These are phyloP conservation scores for Monopterus albus DNA, from an alignment of 2,113 vertebrate genomes.

Conservation along the genomic window DNA sequence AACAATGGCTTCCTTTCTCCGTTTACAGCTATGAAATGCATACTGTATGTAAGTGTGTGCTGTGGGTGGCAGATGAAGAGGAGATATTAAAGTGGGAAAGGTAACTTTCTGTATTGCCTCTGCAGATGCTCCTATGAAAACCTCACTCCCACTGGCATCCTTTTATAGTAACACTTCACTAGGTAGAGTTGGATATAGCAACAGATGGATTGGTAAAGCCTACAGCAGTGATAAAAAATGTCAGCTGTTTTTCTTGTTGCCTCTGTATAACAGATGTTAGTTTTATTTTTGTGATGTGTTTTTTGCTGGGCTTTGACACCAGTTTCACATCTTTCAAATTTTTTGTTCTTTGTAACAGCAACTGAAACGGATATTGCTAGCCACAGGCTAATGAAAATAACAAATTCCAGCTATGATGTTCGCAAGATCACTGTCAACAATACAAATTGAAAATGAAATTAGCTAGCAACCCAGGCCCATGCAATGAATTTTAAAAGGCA, in stretches of 20 bases:
- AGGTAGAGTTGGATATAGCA: slow-evolving; percentile 59
- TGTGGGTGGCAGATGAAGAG: slow-evolving; percentile 57
- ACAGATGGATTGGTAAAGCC: slow-evolving; percentile 71
- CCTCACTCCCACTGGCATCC: slow-evolving; percentile 65
- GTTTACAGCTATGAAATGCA: slow-evolving; percentile 15
- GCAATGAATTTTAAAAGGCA: slow-evolving; percentile 39
- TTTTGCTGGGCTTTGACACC: slow-evolving; percentile 10
- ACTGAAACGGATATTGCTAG: slow-evolving; percentile 41
- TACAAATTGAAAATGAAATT: slow-evolving; percentile 64
- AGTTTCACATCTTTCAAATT: slow-evolving; percentile 52
- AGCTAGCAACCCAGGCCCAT: slow-evolving; percentile 21
- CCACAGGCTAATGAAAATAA: slow-evolving; percentile 50
- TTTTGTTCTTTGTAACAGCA: slow-evolving; percentile 21
- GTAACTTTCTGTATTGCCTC: slow-evolving; percentile 42
- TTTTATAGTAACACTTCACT: slow-evolving; percentile 71
- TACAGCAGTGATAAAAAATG: slow-evolving; percentile 50
- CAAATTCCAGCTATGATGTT: slow-evolving; percentile 42
- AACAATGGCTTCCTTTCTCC: background rate
- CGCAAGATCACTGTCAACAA: slow-evolving; percentile 48
- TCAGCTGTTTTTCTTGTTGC: slow-evolving; percentile 43
- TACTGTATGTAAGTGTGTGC: slow-evolving; percentile 33
- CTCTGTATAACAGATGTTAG: slow-evolving; percentile 59
- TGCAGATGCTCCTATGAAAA: slow-evolving; percentile 58
- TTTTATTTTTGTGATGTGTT: slow-evolving; percentile 48
- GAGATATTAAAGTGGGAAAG: slow-evolving; percentile 43